phyloP scores from a whole-genome alignment of 2,888 invertebrate species.

The Thymelicus lineola region DNA sequence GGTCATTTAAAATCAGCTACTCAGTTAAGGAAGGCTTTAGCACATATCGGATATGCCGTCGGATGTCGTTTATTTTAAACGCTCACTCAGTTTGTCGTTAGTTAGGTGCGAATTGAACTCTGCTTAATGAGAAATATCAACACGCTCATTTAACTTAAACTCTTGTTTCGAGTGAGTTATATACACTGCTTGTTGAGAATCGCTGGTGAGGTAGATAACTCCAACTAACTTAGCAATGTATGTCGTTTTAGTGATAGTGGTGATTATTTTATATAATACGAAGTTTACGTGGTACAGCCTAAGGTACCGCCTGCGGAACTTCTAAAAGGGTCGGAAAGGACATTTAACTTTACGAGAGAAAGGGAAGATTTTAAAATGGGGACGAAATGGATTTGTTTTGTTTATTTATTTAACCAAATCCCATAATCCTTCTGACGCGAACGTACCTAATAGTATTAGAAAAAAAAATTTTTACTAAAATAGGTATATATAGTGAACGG shows the following conservation, averaged over 20 bases:
- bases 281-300: constrained; percentile 12
- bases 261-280: not conserved
- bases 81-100: constrained; percentile 36
- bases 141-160: not conserved
- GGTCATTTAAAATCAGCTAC: not conserved
- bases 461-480: not conserved
- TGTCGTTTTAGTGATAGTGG: not conserved
- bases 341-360: constrained; percentile 38
- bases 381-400: constrained; percentile 29
- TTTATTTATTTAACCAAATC: constrained; percentile 11
- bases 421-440: not conserved
- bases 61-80: constrained; percentile 30
- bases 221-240: constrained; percentile 4
- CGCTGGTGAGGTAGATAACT: not conserved
- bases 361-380: constrained; percentile 38
- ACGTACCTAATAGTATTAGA: not conserved
- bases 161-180: not conserved
- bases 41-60: constrained; percentile 21
- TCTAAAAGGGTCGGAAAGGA: constrained; percentile 30
- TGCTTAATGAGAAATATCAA: constrained; percentile 33
- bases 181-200: constrained; percentile 10
- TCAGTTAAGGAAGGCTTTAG: constrained; percentile 1
- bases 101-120: constrained; percentile 37
- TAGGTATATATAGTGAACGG: too few relatives aligned
- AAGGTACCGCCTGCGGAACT: constrained; percentile 23